Evolutionary conservation across 2,888 invertebrate genomes (phyloP), one percentile per base, ranked within the genome.

Genomic region (Buathra laborator): DNA sequence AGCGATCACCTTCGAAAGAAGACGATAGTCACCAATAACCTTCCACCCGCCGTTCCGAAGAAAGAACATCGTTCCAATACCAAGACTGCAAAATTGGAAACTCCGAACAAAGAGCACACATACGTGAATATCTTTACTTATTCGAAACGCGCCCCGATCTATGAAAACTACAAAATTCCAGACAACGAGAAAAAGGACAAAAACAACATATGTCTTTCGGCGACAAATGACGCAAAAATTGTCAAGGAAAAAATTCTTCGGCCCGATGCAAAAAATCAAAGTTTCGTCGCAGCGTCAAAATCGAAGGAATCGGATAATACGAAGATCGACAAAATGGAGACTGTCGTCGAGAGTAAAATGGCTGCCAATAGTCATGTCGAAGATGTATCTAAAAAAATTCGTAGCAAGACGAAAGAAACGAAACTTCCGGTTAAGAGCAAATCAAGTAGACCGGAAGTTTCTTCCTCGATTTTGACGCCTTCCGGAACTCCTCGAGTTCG

Each of bases 111-210:
- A n/a, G 84, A 84, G 46, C 90, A 88, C 14, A 83, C 88, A n/a
- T 91, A 91, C 79, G 91, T 86, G 1, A 91, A 91, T 75, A 85
- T 91, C 1, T 91, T 91, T 59, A 87, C 88, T 4, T 84, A 80
- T 5, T 67, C 77, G 4, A 78, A 81, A 32, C 82, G 83, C 7
- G 84, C 66, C 5, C 91, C 91, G 32, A 87, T 91, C 81, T 91
- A 91, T 64, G 91, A 91, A 66, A 91, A 91, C 82, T 89, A 86
- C 64, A 86, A 85, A 16, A 64, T 85, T 0, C 29, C 51, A 1
- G 81, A 78, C 0, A 48, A 14, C 19, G 51, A 24, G 12, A 4
- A 64, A 37, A 19, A 16, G 2, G 66, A 76, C 0, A 14, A 1
- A 4, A 51, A 53, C 24, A 72, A 59, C 2, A 59, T 59, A 24